phyloP scores from a whole-genome alignment of 2,888 invertebrate species.

The Micoletzkya japonica region DNA sequence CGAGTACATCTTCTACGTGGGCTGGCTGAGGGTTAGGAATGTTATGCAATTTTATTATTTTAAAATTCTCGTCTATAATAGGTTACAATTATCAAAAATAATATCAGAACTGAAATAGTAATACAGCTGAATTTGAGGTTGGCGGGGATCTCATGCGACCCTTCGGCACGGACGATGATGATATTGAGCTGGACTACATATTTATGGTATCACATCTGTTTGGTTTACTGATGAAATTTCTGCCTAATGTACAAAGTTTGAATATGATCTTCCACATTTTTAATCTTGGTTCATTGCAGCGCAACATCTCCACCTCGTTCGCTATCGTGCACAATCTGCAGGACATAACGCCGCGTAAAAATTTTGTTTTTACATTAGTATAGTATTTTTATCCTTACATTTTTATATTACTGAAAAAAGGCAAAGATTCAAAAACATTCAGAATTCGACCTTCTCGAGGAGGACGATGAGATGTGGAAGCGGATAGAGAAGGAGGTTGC shows the following conservation, averaged over 20 bases:
- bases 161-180: conserved; percentile 51
- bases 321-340: conserved; percentile 45
- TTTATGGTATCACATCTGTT: conserved; percentile 29
- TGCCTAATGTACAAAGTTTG: not conserved
- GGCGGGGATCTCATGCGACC: conserved; percentile 46
- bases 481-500: too few species aligned
- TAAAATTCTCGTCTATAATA: not conserved
- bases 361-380: not conserved
- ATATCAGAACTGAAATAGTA: too few species aligned
- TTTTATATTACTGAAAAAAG: not conserved
- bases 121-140: conserved; percentile 1
- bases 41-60: not conserved
- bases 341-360: conserved; percentile 34
- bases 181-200: conserved; percentile 48
- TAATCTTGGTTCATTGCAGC: conserved; percentile 22
- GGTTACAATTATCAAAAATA: not conserved
- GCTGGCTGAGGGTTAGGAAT: conserved; percentile 28
- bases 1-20: conserved; percentile 52
- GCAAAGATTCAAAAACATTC: too few species aligned
- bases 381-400: not conserved
- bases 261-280: not conserved
- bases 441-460: too few species aligned
- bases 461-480: too few species aligned
- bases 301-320: conserved; percentile 46
- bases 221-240: not conserved